These are phyloP conservation scores for Phalloptychus januarius DNA, from an alignment of 2,797 vertebrate species.

Conservation along the genomic window DNA sequence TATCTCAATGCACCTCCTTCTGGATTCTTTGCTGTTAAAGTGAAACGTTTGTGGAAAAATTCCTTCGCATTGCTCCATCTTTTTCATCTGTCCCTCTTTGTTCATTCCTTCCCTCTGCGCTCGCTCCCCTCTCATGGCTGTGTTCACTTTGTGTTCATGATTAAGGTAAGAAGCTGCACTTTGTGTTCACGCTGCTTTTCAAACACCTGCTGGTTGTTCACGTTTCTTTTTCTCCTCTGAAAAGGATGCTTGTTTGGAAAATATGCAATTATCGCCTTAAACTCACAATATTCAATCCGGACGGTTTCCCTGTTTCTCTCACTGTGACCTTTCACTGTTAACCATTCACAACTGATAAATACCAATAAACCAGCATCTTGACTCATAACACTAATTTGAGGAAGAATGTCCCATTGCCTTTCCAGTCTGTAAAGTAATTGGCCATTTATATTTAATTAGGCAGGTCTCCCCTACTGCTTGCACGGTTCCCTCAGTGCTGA, in stretches of 20 bases:
- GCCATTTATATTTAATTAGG: conserved; percentile 85
- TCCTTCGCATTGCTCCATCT: conserved; percentile 40
- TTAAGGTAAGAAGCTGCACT: conserved; percentile 68
- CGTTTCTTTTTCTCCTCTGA: conserved; percentile 21
- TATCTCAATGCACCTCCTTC: conserved; percentile 21
- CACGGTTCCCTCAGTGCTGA: conserved; percentile 73
- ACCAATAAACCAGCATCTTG: conserved; percentile 71
- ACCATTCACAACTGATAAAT: conserved; percentile 64
- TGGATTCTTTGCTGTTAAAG: conserved; percentile 17
- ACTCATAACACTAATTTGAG: conserved; percentile 70
- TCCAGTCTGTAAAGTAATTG: conserved; percentile 78
- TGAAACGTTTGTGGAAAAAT: conserved; percentile 65
- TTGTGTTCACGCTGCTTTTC: conserved; percentile 18
- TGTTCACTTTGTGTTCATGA: conserved; percentile 49
- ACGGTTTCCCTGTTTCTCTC: conserved; percentile 8
- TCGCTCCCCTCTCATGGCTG: conserved; percentile 38
- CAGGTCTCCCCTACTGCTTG: conserved; percentile 63
- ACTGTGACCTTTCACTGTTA: conserved; percentile 41
- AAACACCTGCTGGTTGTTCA: conserved; percentile 12
- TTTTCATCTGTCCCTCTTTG: conserved; percentile 39
- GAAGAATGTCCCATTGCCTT: conserved; percentile 73
- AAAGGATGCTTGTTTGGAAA: conserved; percentile 34
- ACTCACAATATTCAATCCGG: conserved; percentile 16
- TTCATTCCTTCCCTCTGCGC: conserved; percentile 27
- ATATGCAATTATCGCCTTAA: conserved; percentile 9